A percentile compares a stretch with the other conserved stretches of the same genome.
phyloP scores from a whole-genome alignment of 2,113 vertebrate species.

The Buteo buteo region DNA sequence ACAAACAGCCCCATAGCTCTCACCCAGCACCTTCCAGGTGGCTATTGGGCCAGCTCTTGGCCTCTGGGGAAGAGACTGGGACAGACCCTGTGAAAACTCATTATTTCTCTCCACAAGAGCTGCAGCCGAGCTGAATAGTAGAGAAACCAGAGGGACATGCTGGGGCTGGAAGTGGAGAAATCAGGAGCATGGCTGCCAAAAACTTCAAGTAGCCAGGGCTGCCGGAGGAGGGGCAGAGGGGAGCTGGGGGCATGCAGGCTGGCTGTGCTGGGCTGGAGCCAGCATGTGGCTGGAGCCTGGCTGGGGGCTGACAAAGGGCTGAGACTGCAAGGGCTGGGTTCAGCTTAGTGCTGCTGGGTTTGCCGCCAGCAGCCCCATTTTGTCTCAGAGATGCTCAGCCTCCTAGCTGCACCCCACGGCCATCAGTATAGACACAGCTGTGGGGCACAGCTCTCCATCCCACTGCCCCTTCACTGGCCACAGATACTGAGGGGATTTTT shows the following conservation, averaged over 20 bases:
- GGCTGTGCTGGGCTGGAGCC: neutral
- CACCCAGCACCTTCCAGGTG: neutral
- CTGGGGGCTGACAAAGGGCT: neutral
- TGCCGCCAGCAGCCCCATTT: neutral
- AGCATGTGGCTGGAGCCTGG: neutral
- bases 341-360: neutral
- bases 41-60: fast-evolving
- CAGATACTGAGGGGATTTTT: neutral
- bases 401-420: neutral
- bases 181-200: neutral
- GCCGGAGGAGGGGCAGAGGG: neutral
- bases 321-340: neutral
- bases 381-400: neutral
- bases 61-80: neutral
- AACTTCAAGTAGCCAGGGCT: neutral
- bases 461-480: neutral
- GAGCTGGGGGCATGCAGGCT: neutral
- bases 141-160: neutral
- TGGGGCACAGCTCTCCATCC: neutral
- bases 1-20: neutral
- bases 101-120: neutral
- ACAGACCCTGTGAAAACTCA: neutral
- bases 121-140: neutral
- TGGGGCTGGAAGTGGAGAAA: neutral
- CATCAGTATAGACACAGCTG: neutral